phyloP scores from a whole-genome alignment of 2,797 vertebrate genomes.

The Molothrus ater region DNA sequence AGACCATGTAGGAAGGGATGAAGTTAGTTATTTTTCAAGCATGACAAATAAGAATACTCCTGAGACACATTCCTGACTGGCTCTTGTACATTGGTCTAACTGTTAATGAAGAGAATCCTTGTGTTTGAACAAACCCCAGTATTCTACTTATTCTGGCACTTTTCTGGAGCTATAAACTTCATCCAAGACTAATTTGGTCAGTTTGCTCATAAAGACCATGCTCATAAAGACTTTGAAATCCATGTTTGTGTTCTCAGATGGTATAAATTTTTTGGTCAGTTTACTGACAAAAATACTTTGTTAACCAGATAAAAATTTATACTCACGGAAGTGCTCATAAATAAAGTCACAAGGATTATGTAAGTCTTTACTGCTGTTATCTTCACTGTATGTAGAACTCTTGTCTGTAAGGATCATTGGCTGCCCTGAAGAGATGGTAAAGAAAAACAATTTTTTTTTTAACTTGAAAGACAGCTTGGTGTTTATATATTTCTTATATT shows the following conservation, averaged over 20 bases:
- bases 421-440: not conserved
- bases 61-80: not conserved
- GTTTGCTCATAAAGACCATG: not conserved
- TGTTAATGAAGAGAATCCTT: not conserved
- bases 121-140: not conserved
- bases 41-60: not conserved
- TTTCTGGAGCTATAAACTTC: not conserved
- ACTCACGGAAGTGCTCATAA: not conserved
- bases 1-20: not conserved
- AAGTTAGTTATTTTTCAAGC: not conserved
- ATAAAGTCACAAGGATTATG: not conserved
- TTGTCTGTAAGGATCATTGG: not conserved
- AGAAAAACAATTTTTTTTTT: not conserved
- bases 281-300: slow-evolving; percentile 13
- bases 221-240: not conserved
- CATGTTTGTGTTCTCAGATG: not conserved
- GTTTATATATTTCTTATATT: slow-evolving; percentile 27
- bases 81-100: not conserved
- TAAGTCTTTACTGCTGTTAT: not conserved
- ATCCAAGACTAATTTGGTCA: not conserved
- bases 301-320: not conserved
- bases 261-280: not conserved
- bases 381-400: not conserved
- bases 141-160: not conserved
- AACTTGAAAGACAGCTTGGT: not conserved